A percentile compares a stretch with the other conserved stretches of the same genome.
Evolutionary conservation across 2,113 vertebrate genomes (phyloP).

Genomic region (Puffinus mauretanicus): DNA sequence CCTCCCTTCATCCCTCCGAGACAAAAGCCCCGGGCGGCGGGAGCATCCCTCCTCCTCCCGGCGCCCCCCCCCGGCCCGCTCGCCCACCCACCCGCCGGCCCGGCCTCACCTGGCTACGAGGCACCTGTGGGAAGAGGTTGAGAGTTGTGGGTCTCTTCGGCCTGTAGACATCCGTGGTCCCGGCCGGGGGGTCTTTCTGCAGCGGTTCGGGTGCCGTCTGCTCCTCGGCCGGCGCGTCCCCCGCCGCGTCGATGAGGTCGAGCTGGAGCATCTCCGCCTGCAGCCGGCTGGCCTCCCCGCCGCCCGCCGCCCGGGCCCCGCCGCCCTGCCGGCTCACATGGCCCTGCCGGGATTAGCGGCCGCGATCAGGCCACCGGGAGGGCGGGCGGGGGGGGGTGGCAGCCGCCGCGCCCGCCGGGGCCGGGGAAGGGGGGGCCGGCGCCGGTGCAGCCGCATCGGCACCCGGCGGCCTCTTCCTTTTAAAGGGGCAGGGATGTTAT

Average conservation of each 20-base stretch:
- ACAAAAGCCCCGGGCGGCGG: not conserved
- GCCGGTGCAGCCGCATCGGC: not conserved
- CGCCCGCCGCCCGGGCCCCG: constrained; percentile 78
- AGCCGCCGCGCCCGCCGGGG: not conserved
- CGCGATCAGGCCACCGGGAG: too few relatives aligned
- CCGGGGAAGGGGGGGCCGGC: not conserved
- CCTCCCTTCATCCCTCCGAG: not conserved
- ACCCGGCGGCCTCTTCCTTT: not conserved
- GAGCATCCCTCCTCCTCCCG: not conserved
- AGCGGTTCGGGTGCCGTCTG: constrained; percentile 54
- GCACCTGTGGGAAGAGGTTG: constrained; percentile 95
- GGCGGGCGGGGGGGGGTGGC: constrained; percentile 3
- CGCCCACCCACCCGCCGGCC: not conserved
- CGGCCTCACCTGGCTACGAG: constrained; percentile 87
- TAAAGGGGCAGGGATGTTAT: constrained; percentile 32
- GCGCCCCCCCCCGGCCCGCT: too few relatives aligned
- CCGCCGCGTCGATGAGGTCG: constrained; percentile 89
- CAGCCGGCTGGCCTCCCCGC: constrained; percentile 82
- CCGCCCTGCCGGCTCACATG: constrained; percentile 71
- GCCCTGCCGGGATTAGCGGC: too few relatives aligned
- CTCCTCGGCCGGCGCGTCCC: constrained; percentile 77
- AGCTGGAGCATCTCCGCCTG: constrained; percentile 94
- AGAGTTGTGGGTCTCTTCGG: constrained; percentile 96
- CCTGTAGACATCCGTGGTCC: constrained; percentile 88
- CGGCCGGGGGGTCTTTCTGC: constrained; percentile 73